Percentiles rank a stretch among this genome's conserved stretches.
Conservation (phyloP, 2,113 vertebrate genomes). For the Malurus alboscapulatus region DNA sequence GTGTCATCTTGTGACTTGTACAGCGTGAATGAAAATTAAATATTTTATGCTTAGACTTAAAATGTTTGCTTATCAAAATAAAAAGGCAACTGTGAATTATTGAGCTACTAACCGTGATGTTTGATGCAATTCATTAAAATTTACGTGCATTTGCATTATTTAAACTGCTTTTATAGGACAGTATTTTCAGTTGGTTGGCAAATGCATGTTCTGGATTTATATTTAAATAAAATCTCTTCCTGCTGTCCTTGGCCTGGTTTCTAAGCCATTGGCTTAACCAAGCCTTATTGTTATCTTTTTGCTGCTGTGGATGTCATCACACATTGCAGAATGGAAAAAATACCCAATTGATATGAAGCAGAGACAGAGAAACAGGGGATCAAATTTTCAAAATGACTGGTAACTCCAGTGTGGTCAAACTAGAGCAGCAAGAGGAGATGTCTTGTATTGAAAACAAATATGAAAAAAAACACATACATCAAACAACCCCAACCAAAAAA, state of each 20-base stretch:
- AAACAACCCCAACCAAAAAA: neutral
- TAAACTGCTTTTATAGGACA: neutral
- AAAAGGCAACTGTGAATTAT: neutral
- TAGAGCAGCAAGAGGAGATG: neutral
- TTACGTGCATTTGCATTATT: neutral
- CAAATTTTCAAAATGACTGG: neutral
- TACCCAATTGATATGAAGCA: neutral
- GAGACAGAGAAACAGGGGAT: neutral
- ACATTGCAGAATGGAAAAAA: neutral
- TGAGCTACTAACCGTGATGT: fast-evolving
- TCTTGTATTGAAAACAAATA: neutral
- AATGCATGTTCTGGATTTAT: neutral
- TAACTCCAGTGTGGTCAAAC: neutral
- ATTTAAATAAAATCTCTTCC: neutral
- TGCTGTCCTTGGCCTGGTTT: neutral
- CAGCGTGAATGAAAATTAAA: neutral
- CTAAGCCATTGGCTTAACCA: neutral
- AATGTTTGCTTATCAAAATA: neutral
- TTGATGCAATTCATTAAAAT: neutral
- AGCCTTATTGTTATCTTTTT: neutral
- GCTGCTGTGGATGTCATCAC: neutral
- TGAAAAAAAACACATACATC: neutral
- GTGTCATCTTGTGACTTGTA: neutral
- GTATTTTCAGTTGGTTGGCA: neutral
- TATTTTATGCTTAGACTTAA: neutral